Conservation (phyloP, 2,113 vertebrate genomes). For the Eolophus roseicapilla region DNA sequence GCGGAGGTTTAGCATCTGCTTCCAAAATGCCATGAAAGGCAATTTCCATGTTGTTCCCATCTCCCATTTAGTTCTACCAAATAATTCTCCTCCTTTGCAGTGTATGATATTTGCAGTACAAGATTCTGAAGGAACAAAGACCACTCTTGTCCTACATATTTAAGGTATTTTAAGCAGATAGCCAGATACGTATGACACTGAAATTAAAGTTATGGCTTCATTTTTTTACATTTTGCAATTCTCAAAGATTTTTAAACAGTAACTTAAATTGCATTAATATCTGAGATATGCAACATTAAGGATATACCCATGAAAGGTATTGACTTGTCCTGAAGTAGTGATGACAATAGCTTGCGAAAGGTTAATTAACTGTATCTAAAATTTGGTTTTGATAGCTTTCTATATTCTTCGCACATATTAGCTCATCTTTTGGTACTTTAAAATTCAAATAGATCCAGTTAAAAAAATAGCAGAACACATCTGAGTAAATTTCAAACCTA, state of each 20-base stretch:
- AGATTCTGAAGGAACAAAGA: not conserved
- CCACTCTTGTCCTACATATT: not conserved
- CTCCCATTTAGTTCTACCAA: not conserved
- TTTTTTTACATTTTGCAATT: not conserved
- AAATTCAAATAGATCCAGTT: slow-evolving; percentile 29
- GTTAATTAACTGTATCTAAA: slow-evolving; percentile 20
- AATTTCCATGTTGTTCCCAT: not conserved
- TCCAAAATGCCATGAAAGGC: not conserved
- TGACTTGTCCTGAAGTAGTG: not conserved
- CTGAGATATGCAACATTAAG: not conserved
- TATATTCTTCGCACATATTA: not conserved
- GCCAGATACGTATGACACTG: not conserved
- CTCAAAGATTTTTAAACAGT: not conserved
- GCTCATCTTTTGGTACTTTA: not conserved
- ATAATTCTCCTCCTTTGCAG: not conserved
- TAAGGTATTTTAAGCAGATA: not conserved
- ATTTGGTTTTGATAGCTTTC: not conserved
- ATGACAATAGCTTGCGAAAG: slow-evolving; percentile 9
- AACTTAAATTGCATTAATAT: not conserved
- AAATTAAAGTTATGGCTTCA: not conserved
- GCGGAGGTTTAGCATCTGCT: not conserved
- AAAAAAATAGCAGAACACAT: slow-evolving; percentile 10
- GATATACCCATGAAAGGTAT: not conserved
- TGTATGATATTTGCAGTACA: not conserved
- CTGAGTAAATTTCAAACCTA: slow-evolving; percentile 30